These are phyloP conservation scores for Aromia moschata DNA, from an alignment of 2,888 invertebrate genomes.

Conservation along the genomic window DNA sequence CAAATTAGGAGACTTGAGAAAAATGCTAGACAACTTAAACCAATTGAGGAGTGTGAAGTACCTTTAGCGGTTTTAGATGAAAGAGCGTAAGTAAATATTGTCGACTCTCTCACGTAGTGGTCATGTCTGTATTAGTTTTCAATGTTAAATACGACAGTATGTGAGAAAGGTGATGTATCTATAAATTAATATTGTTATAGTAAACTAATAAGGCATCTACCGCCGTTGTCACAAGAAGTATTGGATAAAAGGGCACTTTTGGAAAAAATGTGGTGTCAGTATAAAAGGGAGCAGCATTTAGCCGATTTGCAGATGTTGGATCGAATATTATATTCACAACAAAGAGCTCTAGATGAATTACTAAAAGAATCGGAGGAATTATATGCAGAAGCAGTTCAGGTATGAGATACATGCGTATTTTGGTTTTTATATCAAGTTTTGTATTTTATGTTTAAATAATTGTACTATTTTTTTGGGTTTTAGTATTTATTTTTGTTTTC, in stretches of 20 bases:
- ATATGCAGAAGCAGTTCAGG: slow-evolving; percentile 86
- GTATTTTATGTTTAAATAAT: too few species aligned
- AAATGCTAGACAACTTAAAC: slow-evolving; percentile 84
- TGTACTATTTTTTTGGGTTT: too few species aligned
- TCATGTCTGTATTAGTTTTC: too few species aligned
- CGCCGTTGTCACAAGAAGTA: slow-evolving; percentile 67
- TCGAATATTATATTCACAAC: slow-evolving; percentile 74
- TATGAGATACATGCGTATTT: too few species aligned
- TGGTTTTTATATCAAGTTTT: too few species aligned
- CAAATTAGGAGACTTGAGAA: slow-evolving; percentile 84
- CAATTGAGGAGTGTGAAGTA: slow-evolving; percentile 86
- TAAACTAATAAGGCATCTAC: slow-evolving; percentile 64
- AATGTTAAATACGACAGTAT: too few species aligned
- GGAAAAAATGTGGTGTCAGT: slow-evolving; percentile 79
- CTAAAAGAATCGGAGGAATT: slow-evolving; percentile 84
- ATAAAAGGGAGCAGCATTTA: slow-evolving; percentile 72
- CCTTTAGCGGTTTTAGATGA: slow-evolving; percentile 73
- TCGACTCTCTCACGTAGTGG: too few species aligned
- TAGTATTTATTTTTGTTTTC: slow-evolving; percentile 58
- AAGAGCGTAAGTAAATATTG: slow-evolving; percentile 70
- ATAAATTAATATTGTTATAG: slow-evolving; percentile 56
- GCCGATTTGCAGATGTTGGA: slow-evolving; percentile 76
- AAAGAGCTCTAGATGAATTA: slow-evolving; percentile 82
- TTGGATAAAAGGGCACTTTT: slow-evolving; percentile 72
- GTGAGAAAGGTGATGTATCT: neutral